These are phyloP conservation scores for Reinhardtius hippoglossoides DNA, from an alignment of 2,113 vertebrate genomes.

Conservation along the genomic window DNA sequence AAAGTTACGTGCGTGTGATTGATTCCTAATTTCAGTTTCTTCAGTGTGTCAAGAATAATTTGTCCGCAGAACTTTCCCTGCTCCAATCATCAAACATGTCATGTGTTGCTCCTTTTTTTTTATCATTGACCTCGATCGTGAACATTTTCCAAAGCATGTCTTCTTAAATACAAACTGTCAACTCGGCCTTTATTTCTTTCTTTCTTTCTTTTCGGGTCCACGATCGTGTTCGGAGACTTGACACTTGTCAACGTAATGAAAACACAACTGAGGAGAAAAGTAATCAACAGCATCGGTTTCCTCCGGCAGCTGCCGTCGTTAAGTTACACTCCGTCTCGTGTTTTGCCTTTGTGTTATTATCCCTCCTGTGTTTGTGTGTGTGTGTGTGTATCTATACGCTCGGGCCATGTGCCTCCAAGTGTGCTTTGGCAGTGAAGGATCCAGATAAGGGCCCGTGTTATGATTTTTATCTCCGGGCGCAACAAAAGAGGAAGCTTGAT, in stretches of 20 bases:
- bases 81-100: not conserved
- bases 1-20: too few species aligned
- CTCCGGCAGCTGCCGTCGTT: not conserved
- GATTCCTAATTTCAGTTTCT: too few species aligned
- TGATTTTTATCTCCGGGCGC: constrained; percentile 68
- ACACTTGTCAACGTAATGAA: not conserved
- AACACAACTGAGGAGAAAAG: not conserved
- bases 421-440: constrained; percentile 66
- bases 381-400: constrained; percentile 31
- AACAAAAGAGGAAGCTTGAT: constrained; percentile 62
- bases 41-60: not conserved
- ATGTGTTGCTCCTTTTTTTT: not conserved
- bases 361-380: constrained; percentile 5
- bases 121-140: not conserved
- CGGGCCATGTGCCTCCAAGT: constrained; percentile 37
- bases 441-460: constrained; percentile 62
- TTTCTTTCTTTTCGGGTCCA: too few species aligned
- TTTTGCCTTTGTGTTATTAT: constrained; percentile 31
- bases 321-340: not conserved
- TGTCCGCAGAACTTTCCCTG: not conserved
- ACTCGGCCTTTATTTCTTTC: too few species aligned
- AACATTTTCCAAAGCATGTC: not conserved
- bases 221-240: not conserved
- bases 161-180: not conserved
- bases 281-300: constrained; percentile 29